Evolutionary conservation across 2,888 invertebrate species (phyloP).

Genomic region (Scaptomyza reducta): DNA sequence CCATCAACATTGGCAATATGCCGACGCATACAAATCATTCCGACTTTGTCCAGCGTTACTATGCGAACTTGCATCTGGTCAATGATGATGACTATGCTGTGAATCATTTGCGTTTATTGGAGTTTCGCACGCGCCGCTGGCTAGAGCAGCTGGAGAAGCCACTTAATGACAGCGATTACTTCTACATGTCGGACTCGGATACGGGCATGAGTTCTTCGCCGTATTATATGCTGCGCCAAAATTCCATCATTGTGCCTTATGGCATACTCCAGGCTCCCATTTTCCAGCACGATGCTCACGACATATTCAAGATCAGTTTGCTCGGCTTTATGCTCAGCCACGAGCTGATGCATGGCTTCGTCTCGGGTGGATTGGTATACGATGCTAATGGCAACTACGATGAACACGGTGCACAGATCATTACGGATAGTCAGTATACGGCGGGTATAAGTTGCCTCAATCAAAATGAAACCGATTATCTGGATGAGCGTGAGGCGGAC

Average conservation of each 20-base stretch:
- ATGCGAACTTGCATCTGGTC: slow-evolving; percentile 43
- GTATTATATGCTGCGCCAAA: slow-evolving; percentile 64
- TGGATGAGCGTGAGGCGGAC: slow-evolving; percentile 78
- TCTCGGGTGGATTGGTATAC: slow-evolving; percentile 46
- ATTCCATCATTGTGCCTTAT: slow-evolving; percentile 75
- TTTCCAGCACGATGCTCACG: slow-evolving; percentile 51
- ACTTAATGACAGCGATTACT: slow-evolving; percentile 7
- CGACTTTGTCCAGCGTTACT: slow-evolving; percentile 51
- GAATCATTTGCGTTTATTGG: slow-evolving; percentile 65
- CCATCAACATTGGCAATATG: slow-evolving; percentile 78
- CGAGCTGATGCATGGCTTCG: slow-evolving; percentile 79
- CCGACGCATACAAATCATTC: slow-evolving; percentile 42
- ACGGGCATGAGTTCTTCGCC: slow-evolving; percentile 60
- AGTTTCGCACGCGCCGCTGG: slow-evolving; percentile 40
- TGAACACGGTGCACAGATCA: slow-evolving; percentile 37
- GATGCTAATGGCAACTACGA: slow-evolving; percentile 59
- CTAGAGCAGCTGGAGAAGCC: slow-evolving; percentile 24
- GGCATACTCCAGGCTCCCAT: slow-evolving; percentile 68
- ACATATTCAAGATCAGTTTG: slow-evolving; percentile 66
- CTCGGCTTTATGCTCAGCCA: slow-evolving; percentile 79
- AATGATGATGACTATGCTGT: slow-evolving; percentile 47
- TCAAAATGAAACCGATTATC: slow-evolving; percentile 44
- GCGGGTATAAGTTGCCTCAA: slow-evolving; percentile 48
- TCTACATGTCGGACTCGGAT: slow-evolving; percentile 33
- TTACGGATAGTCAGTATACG: slow-evolving; percentile 5